Evolutionary conservation across 2,888 invertebrate species (phyloP).

Genomic region (Dorcus hopei): DNA sequence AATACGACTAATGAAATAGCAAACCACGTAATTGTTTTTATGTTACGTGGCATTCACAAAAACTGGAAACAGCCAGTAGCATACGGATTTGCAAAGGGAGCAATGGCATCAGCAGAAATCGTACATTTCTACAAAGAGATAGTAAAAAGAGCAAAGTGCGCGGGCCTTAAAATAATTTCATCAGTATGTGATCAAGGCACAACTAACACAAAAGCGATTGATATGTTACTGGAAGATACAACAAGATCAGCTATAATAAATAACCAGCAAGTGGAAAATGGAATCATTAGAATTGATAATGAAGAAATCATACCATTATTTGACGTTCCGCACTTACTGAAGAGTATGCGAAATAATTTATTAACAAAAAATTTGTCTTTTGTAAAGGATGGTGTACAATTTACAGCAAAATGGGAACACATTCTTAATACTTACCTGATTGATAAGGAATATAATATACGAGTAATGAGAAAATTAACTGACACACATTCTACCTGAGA

Average conservation of each 20-base stretch:
- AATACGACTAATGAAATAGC: background rate
- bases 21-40: no score
- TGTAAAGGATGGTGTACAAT: no score
- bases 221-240: no score
- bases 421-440: conserved; percentile 20
- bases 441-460: conserved; percentile 15
- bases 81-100: background rate
- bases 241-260: no score
- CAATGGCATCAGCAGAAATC: background rate
- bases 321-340: conserved; percentile 18
- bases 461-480: conserved; percentile 17
- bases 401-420: no score
- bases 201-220: background rate
- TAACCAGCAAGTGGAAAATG: no score
- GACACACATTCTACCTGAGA: conserved; percentile 19
- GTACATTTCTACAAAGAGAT: background rate
- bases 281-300: background rate
- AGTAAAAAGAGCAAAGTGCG: background rate
- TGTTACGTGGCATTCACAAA: background rate
- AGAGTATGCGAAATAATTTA: conserved; percentile 22
- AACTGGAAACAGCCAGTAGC: conserved; percentile 3
- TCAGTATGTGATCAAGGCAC: conserved; percentile 1
- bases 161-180: background rate
- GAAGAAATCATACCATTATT: conserved; percentile 15
- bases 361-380: no score